Percentiles rank a stretch among this genome's conserved stretches.
These are phyloP conservation scores for Acipenser ruthenus DNA, from an alignment of 2,797 vertebrate species.

Conservation along the genomic window DNA sequence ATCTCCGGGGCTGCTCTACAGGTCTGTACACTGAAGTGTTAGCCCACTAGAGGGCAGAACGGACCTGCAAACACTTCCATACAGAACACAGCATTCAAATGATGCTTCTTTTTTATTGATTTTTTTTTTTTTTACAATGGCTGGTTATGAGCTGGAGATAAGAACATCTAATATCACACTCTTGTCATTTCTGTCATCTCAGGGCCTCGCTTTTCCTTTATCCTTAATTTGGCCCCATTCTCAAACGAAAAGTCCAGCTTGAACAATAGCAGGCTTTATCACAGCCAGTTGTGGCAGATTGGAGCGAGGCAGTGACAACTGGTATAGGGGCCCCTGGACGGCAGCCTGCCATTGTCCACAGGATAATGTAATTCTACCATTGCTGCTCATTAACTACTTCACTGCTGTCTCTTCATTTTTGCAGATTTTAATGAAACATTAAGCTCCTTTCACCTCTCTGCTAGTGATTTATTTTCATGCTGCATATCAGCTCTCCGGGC, in stretches of 20 bases:
- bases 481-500: not conserved
- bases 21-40: not conserved
- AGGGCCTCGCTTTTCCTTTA: conserved; percentile 8
- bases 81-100: not conserved
- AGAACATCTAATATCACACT: conserved; percentile 25
- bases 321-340: conserved; percentile 4
- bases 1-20: not conserved
- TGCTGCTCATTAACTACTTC: not conserved
- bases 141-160: conserved; percentile 19
- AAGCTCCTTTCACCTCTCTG: not conserved
- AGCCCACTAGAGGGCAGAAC: conserved; percentile 1
- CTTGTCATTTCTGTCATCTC: conserved; percentile 24
- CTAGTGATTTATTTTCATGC: not conserved
- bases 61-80: not conserved
- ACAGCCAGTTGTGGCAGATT: conserved; percentile 3
- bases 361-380: not conserved
- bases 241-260: conserved; percentile 12
- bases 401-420: not conserved
- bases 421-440: not conserved
- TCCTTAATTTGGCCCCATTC: not conserved
- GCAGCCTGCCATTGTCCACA: not conserved
- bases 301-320: conserved; percentile 19
- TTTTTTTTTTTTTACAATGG: conserved; percentile 12
- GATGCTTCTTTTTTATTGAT: not conserved
- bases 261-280: conserved; percentile 20